Evolutionary conservation across 2,113 vertebrate genomes (phyloP), one percentile per base, ranked within the genome.

Genomic region (Murina feae): DNA sequence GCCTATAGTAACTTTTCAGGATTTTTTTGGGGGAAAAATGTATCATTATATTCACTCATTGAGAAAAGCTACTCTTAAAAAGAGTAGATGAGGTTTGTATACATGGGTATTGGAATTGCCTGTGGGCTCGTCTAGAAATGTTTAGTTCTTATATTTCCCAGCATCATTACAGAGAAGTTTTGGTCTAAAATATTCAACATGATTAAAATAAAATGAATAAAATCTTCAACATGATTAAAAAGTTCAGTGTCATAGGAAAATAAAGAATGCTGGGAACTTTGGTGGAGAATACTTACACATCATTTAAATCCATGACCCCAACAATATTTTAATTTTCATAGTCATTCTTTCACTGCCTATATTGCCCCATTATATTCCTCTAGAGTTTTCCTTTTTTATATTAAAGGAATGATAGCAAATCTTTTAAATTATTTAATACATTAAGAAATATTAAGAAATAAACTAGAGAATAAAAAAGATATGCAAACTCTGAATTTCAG

Each of bases 361-460:
- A 18, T 80, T 94, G 39, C 6, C 20, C 28, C 17, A 60, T 35
- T 89, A 65, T 86, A 93, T 3, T 69, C 66, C 68, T 86, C 84
- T 28, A 75, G 42, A 63, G 58, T 89, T 84, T 92, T 76, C 20
- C 16, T 9, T 65, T 88, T 35, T 68, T 91, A 23, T 88, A 28
- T 32, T 47, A 86, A 68, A 12, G 10, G 82, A 75, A n/a, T 60
- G 35, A 53, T 79, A 21, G 14, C 49, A 79, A 58, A 80, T 35
- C 9, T 75, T 44, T 80, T 39, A 49, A 68, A 63, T 86, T 94
- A 91, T 75, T 91, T 30, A 83, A 58, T 51, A 39, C 3, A 89
- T 72, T 84, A 75, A 87, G 47, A 93, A 94, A 68, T 51, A 89
- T 76, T 81, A 75, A 89, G 47, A 91, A 94, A 68, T 58, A 76